Percentiles rank a stretch among this genome's conserved stretches.
These are phyloP conservation scores for Falco cherrug DNA, from an alignment of 2,797 vertebrate genomes.

Conservation along the genomic window DNA sequence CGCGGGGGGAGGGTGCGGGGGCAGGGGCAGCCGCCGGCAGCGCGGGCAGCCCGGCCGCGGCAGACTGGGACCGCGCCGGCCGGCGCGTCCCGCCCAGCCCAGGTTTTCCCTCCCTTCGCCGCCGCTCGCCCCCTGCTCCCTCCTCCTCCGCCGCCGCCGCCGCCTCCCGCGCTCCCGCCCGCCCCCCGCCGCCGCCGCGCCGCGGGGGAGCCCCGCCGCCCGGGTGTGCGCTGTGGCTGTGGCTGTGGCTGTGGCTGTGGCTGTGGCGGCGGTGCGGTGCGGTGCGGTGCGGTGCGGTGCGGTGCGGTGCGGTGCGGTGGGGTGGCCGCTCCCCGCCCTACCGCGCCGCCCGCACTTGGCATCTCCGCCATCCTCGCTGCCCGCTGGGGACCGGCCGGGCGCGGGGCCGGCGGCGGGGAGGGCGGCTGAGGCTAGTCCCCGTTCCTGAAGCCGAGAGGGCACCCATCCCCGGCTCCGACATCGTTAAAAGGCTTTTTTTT, in stretches of 20 bases:
- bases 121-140: conserved; percentile 18
- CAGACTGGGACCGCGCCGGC: conserved; percentile 53
- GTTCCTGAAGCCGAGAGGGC: background rate
- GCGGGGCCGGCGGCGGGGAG: background rate
- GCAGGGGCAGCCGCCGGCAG: background rate
- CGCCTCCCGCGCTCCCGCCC: background rate
- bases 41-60: background rate
- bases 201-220: background rate
- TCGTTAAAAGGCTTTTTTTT: background rate
- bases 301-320: background rate
- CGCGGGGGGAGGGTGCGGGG: background rate
- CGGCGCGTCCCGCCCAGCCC: conserved; percentile 59
- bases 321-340: background rate
- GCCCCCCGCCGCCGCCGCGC: background rate
- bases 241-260: too few species aligned
- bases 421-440: background rate
- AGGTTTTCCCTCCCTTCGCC: conserved; percentile 43
- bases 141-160: background rate
- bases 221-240: background rate
- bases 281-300: background rate
- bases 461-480: background rate
- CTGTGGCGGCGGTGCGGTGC: too few species aligned
- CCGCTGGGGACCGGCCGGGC: background rate
- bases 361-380: background rate
- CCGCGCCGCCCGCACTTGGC: background rate